A percentile compares a stretch with the other conserved stretches of the same genome.
Conservation (phyloP, 2,888 invertebrate genomes). For the Drosophila meridiana region DNA sequence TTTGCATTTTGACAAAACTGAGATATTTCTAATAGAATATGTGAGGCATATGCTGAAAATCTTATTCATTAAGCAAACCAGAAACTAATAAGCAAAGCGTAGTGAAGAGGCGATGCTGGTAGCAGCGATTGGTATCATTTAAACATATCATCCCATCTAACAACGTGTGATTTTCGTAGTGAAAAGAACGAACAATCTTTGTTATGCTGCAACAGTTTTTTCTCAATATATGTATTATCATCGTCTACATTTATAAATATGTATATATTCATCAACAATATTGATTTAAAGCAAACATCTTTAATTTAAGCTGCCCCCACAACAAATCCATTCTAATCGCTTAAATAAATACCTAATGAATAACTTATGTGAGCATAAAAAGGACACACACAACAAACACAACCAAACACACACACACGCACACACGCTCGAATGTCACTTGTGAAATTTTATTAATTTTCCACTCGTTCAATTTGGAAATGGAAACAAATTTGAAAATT, state of each 20-base stretch:
- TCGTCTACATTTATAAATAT: neutral
- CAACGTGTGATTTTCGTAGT: too few relatives aligned
- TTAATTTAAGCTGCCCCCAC: neutral
- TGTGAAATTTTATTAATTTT: conserved; percentile 24
- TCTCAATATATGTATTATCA: neutral
- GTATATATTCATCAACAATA: neutral
- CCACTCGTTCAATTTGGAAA: conserved; percentile 22
- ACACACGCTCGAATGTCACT: neutral
- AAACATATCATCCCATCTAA: too few relatives aligned
- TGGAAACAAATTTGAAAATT: conserved; percentile 45
- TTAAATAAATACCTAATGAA: conserved; percentile 2
- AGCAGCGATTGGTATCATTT: too few relatives aligned
- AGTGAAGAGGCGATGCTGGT: too few relatives aligned
- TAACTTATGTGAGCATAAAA: conserved; percentile 1
- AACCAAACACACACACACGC: neutral
- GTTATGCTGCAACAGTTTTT: too few relatives aligned
- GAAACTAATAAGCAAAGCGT: too few relatives aligned
- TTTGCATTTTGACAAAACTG: too few relatives aligned
- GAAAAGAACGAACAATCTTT: too few relatives aligned
- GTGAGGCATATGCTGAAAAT: too few relatives aligned
- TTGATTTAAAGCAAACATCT: neutral
- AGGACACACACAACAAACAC: neutral
- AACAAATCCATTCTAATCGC: neutral
- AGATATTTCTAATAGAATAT: too few relatives aligned
- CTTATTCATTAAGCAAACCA: too few relatives aligned